A percentile compares a stretch with the other conserved stretches of the same genome.
Conservation (phyloP, 2,113 vertebrate species). For the Tetraodon nigroviridis region DNA sequence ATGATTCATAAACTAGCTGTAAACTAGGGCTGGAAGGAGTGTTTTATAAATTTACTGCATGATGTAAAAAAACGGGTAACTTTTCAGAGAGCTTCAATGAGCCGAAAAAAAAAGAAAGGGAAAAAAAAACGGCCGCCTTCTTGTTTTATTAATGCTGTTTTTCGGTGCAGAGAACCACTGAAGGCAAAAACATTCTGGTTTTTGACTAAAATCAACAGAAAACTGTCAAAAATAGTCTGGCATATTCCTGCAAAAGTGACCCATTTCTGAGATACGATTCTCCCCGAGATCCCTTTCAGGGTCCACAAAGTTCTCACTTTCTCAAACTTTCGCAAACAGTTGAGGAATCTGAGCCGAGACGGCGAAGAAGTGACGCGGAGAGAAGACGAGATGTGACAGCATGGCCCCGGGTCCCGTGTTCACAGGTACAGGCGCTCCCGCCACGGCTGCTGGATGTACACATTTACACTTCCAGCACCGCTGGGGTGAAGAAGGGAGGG, state of each 20-base stretch:
- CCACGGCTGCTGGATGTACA: slow-evolving; percentile 4
- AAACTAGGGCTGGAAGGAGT: slow-evolving; percentile 4
- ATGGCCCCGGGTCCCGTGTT: slow-evolving; percentile 41
- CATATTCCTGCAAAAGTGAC: slow-evolving; percentile 23
- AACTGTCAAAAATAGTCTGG: slow-evolving; percentile 17
- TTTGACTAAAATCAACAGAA: slow-evolving; percentile 11
- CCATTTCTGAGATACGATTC: slow-evolving; percentile 4
- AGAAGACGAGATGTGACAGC: slow-evolving; percentile 44
- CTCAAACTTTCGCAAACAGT: not conserved
- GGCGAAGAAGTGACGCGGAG: not conserved
- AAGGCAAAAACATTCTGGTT: slow-evolving; percentile 24
- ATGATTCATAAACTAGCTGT: slow-evolving; percentile 1
- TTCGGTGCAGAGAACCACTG: slow-evolving; percentile 16
- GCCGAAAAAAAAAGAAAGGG: slow-evolving; percentile 29
- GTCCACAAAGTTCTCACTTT: slow-evolving; percentile 6
- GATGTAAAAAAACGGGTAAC: not conserved
- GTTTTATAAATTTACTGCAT: slow-evolving; percentile 13
- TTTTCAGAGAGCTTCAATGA: slow-evolving; percentile 16
- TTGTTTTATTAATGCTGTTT: slow-evolving; percentile 45
- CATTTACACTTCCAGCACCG: slow-evolving; percentile 20
- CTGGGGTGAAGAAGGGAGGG: slow-evolving; percentile 8
- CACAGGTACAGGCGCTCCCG: slow-evolving; percentile 43
- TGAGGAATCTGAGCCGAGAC: slow-evolving; percentile 17
- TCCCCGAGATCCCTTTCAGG: slow-evolving; percentile 1
- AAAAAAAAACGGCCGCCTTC: slow-evolving; percentile 14